These are phyloP conservation scores for Drosophila demipolita DNA, from an alignment of 2,888 invertebrate genomes.

Conservation along the genomic window DNA sequence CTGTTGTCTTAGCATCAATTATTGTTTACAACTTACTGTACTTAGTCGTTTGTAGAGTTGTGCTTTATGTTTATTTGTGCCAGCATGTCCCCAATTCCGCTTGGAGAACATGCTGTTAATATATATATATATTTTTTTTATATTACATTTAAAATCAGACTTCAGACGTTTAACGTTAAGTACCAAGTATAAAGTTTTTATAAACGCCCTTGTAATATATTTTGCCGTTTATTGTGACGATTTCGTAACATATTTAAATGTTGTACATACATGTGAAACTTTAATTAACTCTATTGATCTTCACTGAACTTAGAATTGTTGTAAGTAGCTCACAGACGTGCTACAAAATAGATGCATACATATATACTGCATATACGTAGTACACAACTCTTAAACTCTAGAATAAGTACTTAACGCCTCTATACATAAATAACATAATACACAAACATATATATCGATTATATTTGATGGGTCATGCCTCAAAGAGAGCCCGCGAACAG, in stretches of 20 bases:
- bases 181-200: constrained; percentile 45
- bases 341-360: constrained; percentile 12
- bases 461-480: constrained; percentile 39
- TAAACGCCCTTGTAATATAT: constrained; percentile 29
- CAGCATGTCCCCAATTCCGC: background rate
- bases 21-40: constrained; percentile 32
- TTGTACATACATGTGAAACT: constrained; percentile 24
- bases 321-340: constrained; percentile 20
- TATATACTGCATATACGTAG: constrained; percentile 3
- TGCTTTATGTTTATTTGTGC: constrained; percentile 22
- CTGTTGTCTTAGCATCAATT: constrained; percentile 13
- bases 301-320: constrained; percentile 51
- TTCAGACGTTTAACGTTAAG: constrained; percentile 56
- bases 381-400: constrained; percentile 36
- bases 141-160: constrained; percentile 32
- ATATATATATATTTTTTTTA: background rate
- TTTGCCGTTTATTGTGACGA: constrained; percentile 20
- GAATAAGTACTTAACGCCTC: constrained; percentile 16
- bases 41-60: constrained; percentile 48
- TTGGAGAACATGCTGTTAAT: background rate
- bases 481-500: constrained; percentile 30
- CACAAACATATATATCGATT: constrained; percentile 34
- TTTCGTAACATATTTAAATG: constrained; percentile 17
- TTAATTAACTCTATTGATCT: constrained; percentile 27
- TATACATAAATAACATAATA: constrained; percentile 21